Evolutionary conservation across 2,888 invertebrate species (phyloP).

Genomic region (Malthinus seriepunctatus): DNA sequence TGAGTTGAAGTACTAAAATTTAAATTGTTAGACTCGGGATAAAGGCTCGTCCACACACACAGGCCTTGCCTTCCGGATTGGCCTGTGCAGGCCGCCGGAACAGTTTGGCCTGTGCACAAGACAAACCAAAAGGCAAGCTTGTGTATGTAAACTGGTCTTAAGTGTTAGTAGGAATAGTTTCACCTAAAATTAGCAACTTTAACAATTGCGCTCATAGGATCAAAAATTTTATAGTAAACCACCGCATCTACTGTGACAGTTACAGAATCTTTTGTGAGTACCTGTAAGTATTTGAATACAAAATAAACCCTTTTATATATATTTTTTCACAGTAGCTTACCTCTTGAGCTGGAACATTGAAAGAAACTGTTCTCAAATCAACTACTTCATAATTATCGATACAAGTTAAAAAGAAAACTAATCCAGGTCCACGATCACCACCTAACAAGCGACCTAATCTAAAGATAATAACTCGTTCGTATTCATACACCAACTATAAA

Average conservation of each 20-base stretch:
- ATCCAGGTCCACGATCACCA: slow-evolving; percentile 82
- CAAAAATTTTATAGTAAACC: slow-evolving; percentile 82
- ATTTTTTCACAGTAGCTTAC: slow-evolving; percentile 62
- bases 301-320: too few species aligned
- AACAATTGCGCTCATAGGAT: slow-evolving; percentile 75
- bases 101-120: too few species aligned
- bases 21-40: too few species aligned
- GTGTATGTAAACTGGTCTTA: too few species aligned
- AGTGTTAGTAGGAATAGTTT: not conserved
- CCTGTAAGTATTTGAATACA: slow-evolving; percentile 58
- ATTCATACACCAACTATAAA: slow-evolving; percentile 75
- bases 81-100: too few species aligned
- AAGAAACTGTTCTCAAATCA: slow-evolving; percentile 90
- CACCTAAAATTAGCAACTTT: slow-evolving; percentile 76
- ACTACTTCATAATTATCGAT: slow-evolving; percentile 93
- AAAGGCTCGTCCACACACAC: too few species aligned
- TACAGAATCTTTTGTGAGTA: slow-evolving; percentile 90
- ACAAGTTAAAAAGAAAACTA: slow-evolving; percentile 94
- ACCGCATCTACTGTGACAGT: slow-evolving; percentile 94
- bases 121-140: too few species aligned
- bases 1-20: slow-evolving; percentile 77
- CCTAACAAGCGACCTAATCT: slow-evolving; percentile 81
- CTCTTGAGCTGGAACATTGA: slow-evolving; percentile 96
- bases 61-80: too few species aligned
- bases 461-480: slow-evolving; percentile 88